These are phyloP conservation scores for Centropyge bicolor DNA, from an alignment of 2,797 vertebrate species.

Conservation along the genomic window DNA sequence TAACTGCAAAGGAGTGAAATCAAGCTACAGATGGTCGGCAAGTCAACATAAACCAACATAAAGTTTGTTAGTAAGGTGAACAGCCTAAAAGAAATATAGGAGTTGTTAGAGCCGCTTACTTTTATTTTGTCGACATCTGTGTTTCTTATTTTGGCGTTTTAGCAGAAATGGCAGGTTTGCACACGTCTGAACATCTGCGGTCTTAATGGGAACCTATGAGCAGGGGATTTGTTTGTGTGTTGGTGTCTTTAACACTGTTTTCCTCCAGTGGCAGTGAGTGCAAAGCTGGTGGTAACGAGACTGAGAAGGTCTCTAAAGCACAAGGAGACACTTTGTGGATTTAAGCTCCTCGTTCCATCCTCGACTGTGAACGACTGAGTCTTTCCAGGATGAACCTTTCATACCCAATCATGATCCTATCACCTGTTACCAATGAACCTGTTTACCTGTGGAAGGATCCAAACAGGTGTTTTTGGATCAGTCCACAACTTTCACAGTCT, in stretches of 20 bases:
- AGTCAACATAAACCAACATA: not conserved
- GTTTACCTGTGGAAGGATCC: too few relatives aligned
- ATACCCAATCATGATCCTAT: too few relatives aligned
- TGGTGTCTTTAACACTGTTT: too few relatives aligned
- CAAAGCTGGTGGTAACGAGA: not conserved
- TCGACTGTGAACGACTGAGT: too few relatives aligned
- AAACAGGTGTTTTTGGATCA: too few relatives aligned
- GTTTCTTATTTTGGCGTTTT: not conserved
- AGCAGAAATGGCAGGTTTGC: not conserved
- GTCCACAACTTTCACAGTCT: too few relatives aligned
- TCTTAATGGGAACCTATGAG: not conserved
- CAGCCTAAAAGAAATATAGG: too few relatives aligned
- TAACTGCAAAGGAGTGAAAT: slow-evolving; percentile 9
- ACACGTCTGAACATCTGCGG: not conserved
- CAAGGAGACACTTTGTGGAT: not conserved
- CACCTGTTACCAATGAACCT: too few relatives aligned
- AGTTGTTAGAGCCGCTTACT: too few relatives aligned
- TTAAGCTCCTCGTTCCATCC: too few relatives aligned
- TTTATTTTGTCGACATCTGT: not conserved
- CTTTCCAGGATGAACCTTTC: too few relatives aligned
- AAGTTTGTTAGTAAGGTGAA: not conserved
- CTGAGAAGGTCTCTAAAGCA: not conserved
- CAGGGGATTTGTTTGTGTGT: too few relatives aligned
- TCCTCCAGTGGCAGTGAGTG: not conserved
- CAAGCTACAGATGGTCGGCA: slow-evolving; percentile 13